phyloP scores from a whole-genome alignment of 1,140 invertebrate species.

The Steinernema khuongi region DNA sequence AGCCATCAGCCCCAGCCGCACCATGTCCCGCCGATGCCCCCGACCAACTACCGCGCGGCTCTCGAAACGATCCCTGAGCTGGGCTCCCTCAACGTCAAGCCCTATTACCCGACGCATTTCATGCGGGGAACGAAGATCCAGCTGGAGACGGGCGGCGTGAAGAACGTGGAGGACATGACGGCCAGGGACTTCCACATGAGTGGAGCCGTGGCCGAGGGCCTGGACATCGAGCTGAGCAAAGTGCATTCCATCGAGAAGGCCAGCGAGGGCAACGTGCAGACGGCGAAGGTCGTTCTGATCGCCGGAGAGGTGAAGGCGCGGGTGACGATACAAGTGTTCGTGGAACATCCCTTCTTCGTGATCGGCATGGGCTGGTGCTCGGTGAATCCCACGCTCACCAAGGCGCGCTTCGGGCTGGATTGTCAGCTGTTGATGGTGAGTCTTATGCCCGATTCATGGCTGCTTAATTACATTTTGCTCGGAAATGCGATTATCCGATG shows the following conservation, averaged over 20 bases:
- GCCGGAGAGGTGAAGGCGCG: background rate
- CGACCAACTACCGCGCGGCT: background rate
- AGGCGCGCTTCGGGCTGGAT: conserved; percentile 17
- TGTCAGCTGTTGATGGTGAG: conserved; percentile 17
- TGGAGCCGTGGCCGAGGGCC: conserved; percentile 17
- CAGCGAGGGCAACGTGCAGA: background rate
- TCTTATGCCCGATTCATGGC: background rate
- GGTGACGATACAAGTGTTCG: conserved; percentile 13
- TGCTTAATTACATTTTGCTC: too few species aligned
- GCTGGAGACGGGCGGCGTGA: conserved; percentile 13
- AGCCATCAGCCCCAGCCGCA: background rate
- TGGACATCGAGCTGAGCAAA: conserved; percentile 4
- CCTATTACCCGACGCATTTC: conserved; percentile 29
- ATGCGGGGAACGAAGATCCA: conserved; percentile 20
- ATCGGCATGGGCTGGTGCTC: conserved; percentile 24
- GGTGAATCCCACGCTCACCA: conserved; percentile 18
- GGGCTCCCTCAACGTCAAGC: background rate
- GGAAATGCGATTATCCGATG: too few species aligned
- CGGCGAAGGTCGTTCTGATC: background rate
- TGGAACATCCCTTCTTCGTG: conserved; percentile 26
- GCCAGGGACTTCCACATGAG: conserved; percentile 23
- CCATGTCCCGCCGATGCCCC: background rate
- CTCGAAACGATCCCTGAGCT: background rate
- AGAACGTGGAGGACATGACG: conserved; percentile 24
- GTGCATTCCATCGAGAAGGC: conserved; percentile 3